Base-by-base conservation (phyloP, 2,113 vertebrate species). In the Phyllostomus discolor region DNA sequence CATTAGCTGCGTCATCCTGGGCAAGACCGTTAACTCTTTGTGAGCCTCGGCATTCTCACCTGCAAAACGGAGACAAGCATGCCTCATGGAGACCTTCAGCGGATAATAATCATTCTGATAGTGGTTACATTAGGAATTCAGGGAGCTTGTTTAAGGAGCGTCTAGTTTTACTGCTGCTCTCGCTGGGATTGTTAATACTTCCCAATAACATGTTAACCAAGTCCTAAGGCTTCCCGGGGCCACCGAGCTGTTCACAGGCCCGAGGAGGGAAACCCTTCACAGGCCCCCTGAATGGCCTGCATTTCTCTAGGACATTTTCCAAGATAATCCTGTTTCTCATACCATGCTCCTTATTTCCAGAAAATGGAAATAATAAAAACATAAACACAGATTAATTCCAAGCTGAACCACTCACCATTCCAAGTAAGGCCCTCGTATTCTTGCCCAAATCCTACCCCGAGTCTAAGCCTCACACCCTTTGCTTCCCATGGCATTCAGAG, bases 331-430 rank as follows among this genome's bases (percentile, higher is more conserved):
- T 14, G 15, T 86, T 96, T 96, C 97, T 97, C 86, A 96, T 94
- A 91, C 67, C 91, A 96, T 96, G 97, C 93, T 96, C 96, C 91
- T 83, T 86, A 86, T 97, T 57, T 79, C 95, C 82, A 96, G 96
- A 97, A 97, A 97, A 97, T 97, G 91, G 91, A 97, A 96, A 92
- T 79, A 94, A 92, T 92, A 96, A 43, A 86, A 95, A 93, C 90
- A 96, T 64, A 88, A 94, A 76, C 62, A 85, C 95, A 94, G 93
- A 89, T 88, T 52, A 82, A 89, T 85, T 83, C 94, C 89, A 95
- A 64, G 79, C 24, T 0, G 57, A 91, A n/a, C 48, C 54, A 86
- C 54, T 83, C 48, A 48, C 24, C n/a, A 16, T 69, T 91, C 78
- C 76, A 90, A 57, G 78, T 69, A 94, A 95, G 52, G 15, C 41